These are phyloP conservation scores for Ectropis crepuscularia DNA, from an alignment of 2,888 invertebrate genomes.

Conservation along the genomic window DNA sequence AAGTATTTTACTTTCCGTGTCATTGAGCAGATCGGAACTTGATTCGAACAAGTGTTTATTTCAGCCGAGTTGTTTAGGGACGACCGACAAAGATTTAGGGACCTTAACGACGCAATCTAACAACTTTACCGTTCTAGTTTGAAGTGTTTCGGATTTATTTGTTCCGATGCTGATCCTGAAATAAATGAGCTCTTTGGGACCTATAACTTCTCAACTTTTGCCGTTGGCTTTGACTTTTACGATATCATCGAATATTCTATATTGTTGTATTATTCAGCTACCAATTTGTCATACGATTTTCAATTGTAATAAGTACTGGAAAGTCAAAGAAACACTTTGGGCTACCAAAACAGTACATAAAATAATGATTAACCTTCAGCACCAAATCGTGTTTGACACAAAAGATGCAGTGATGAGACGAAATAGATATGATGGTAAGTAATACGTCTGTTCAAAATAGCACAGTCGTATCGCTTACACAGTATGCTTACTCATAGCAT, in stretches of 20 bases:
- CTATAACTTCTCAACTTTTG: conserved; percentile 25
- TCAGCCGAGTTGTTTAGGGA: conserved; percentile 62
- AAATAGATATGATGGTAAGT: too few relatives aligned
- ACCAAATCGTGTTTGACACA: too few relatives aligned
- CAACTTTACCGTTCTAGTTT: conserved; percentile 53
- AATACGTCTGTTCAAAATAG: too few relatives aligned
- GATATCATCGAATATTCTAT: not conserved
- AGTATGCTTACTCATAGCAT: too few relatives aligned
- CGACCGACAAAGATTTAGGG: conserved; percentile 52
- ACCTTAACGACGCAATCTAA: conserved; percentile 53
- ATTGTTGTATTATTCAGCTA: not conserved
- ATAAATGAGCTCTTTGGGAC: conserved; percentile 30
- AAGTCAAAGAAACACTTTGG: too few relatives aligned
- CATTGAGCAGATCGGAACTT: conserved; percentile 12
- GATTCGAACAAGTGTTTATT: conserved; percentile 55
- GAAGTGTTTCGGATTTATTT: conserved; percentile 58
- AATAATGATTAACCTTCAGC: too few relatives aligned
- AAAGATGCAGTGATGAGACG: too few relatives aligned
- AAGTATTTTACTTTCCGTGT: not conserved
- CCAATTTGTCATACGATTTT: too few relatives aligned
- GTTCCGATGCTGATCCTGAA: conserved; percentile 35
- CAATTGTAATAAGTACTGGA: too few relatives aligned
- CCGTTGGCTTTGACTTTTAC: conserved; percentile 8
- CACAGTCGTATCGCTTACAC: too few relatives aligned
- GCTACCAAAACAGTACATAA: too few relatives aligned